Evolutionary conservation across 2,113 vertebrate species (phyloP), one percentile per base, ranked within the genome.

Genomic region (Dolichotis patagonum): DNA sequence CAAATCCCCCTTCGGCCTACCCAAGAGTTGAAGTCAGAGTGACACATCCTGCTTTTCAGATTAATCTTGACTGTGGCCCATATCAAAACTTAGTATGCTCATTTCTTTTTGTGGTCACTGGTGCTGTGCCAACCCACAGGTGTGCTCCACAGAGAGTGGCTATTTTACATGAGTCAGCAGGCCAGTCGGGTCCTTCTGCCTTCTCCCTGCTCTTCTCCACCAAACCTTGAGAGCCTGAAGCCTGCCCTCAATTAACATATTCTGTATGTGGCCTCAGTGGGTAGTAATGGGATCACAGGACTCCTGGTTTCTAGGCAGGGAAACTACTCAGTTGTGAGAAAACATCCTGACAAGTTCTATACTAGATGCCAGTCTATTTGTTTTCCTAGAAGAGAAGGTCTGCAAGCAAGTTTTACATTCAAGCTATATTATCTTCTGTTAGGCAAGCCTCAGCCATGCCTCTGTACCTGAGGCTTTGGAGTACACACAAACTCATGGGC

Each of bases 361-460:
- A 30, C 28, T 99, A 73, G 82, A 83, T 2, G 88, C 43, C 80
- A 46, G 17, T 52, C 71, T 32, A 30, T 77, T 49, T 67, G 75
- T 58, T 52, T 91, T 67, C 30, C 38, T 91, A 22, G 88, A 73
- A 88, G 52, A 96, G 88, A 96, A 97, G 94, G 89, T 91, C 78
- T 73, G 82, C 96, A 35, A 26, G 28, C 46, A 95, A 96, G 49
- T 52, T 97, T 43, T 96, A 96, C 43, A 94, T 96, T 77, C 43
- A 93, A 3, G 91, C 80, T 38, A 93, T 95, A 28, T n/a, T 98
- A 84, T 95, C 80, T 24, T 95, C 90, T 63, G 75, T 96, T 1
- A 90, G 91, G 93, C 88, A 88, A 65, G 93, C 63, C 38, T 52
- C 7, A 10, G 22, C 7, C 2, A 22, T 52, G 6, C 30, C 35